Conservation (phyloP, 2,888 invertebrate species). For the Peribatodes rhomboidaria region DNA sequence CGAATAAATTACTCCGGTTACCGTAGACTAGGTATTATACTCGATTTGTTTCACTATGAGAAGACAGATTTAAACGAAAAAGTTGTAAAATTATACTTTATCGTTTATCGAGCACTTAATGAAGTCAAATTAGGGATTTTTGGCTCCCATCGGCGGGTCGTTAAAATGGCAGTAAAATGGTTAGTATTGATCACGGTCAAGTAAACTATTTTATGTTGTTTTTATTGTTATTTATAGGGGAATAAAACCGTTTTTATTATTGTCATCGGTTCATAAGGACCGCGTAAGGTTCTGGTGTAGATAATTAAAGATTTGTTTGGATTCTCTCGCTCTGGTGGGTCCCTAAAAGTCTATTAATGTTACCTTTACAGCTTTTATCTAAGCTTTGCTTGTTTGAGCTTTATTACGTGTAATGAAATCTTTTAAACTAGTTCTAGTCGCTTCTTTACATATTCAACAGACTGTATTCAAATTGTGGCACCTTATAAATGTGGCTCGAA, state of each 20-base stretch:
- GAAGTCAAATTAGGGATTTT: constrained; percentile 82
- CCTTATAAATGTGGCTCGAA: background rate
- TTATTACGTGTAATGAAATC: constrained; percentile 24
- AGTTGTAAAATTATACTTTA: constrained; percentile 76
- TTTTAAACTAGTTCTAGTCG: constrained; percentile 7
- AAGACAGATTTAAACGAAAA: constrained; percentile 31
- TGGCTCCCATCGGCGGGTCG: constrained; percentile 74
- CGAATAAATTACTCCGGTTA: constrained; percentile 53
- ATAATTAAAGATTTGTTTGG: constrained; percentile 53
- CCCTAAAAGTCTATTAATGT: constrained; percentile 38
- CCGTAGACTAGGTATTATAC: constrained; percentile 30
- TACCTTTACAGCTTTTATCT: constrained; percentile 32
- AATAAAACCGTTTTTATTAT: constrained; percentile 82
- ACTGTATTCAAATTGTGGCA: background rate
- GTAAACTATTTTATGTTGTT: constrained; percentile 83
- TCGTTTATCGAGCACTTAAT: constrained; percentile 78
- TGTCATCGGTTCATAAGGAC: constrained; percentile 72
- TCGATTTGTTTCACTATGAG: constrained; percentile 29
- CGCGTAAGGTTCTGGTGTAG: constrained; percentile 45
- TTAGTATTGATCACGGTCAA: constrained; percentile 78
- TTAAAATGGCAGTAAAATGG: constrained; percentile 80
- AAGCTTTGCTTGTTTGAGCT: constrained; percentile 25
- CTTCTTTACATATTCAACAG: background rate
- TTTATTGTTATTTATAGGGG: constrained; percentile 84
- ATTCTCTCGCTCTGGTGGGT: constrained; percentile 47